Conservation (phyloP, 2,888 invertebrate genomes). For the Drosophila trichaetosa region DNA sequence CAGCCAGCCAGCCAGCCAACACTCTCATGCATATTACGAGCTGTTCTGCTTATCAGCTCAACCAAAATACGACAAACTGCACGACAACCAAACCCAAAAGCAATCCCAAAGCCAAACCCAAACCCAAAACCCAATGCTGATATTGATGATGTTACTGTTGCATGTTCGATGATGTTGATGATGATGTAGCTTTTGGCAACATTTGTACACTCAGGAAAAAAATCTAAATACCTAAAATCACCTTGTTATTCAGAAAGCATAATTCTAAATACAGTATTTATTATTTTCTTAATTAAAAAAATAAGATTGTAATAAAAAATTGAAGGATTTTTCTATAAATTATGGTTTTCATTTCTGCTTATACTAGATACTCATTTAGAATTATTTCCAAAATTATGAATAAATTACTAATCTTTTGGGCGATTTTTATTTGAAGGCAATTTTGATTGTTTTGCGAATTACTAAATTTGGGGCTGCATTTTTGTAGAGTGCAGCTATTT, state of each 20-base stretch:
- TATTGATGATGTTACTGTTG: conserved; percentile 20
- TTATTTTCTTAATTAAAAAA: too few relatives aligned
- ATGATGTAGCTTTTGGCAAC: conserved; percentile 8
- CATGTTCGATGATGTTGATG: conserved; percentile 17
- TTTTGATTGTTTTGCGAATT: not conserved
- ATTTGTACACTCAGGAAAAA: not conserved
- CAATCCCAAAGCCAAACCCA: not conserved
- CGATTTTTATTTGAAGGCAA: not conserved
- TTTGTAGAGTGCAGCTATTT: not conserved
- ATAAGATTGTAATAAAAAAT: too few relatives aligned
- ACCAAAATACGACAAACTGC: conserved; percentile 55
- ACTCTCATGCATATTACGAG: conserved; percentile 40
- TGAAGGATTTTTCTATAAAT: not conserved
- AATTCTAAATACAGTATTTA: not conserved
- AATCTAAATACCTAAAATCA: not conserved
- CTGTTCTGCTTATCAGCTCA: conserved; percentile 51
- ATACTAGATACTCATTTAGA: not conserved
- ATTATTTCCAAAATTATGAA: too few relatives aligned
- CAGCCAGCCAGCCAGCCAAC: not conserved
- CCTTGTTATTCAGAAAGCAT: not conserved
- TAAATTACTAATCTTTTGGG: too few relatives aligned
- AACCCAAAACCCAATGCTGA: not conserved
- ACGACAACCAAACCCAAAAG: conserved; percentile 23
- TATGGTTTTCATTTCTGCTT: rapidly evolving
- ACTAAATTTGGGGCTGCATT: not conserved